Conservation (phyloP, 2,113 vertebrate species). For the Ammodytes marinus region DNA sequence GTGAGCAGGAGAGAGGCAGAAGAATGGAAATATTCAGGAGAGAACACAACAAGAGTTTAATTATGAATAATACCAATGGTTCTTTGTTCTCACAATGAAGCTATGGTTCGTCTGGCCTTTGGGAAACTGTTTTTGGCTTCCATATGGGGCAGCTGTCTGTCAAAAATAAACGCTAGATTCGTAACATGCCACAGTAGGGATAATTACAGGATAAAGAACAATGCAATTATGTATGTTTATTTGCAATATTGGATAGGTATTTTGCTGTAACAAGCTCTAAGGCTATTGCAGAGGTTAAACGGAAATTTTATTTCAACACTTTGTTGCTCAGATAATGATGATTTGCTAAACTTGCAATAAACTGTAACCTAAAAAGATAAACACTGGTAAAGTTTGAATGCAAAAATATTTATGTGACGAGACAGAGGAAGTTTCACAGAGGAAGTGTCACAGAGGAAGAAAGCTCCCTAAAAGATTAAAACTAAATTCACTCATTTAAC, state of each 20-base stretch:
- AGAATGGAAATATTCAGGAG: constrained; percentile 82
- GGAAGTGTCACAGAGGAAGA: neutral
- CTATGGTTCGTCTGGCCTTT: constrained; percentile 75
- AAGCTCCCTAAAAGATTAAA: neutral
- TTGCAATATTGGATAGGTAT: constrained; percentile 66
- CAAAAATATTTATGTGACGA: constrained; percentile 32
- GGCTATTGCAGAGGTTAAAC: constrained; percentile 37
- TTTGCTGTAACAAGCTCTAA: constrained; percentile 68
- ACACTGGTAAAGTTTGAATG: constrained; percentile 1
- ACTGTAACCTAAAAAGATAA: constrained; percentile 28
- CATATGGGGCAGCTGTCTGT: constrained; percentile 85
- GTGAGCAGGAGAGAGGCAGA: constrained; percentile 69
- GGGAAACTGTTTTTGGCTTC: constrained; percentile 83
- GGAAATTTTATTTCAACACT: constrained; percentile 27
- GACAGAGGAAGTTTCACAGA: neutral
- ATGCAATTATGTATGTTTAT: constrained; percentile 76
- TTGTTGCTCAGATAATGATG: constrained; percentile 30
- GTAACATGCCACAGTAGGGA: constrained; percentile 71
- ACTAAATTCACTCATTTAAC: neutral
- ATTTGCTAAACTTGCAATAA: constrained; percentile 38
- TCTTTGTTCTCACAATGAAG: constrained; percentile 81
- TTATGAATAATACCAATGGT: constrained; percentile 83
- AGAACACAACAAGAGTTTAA: constrained; percentile 83
- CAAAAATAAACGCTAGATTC: constrained; percentile 78
- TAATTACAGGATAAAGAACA: constrained; percentile 77